These are phyloP conservation scores for Petrolisthes cinctipes DNA, from an alignment of 2,888 invertebrate species.

Conservation along the genomic window DNA sequence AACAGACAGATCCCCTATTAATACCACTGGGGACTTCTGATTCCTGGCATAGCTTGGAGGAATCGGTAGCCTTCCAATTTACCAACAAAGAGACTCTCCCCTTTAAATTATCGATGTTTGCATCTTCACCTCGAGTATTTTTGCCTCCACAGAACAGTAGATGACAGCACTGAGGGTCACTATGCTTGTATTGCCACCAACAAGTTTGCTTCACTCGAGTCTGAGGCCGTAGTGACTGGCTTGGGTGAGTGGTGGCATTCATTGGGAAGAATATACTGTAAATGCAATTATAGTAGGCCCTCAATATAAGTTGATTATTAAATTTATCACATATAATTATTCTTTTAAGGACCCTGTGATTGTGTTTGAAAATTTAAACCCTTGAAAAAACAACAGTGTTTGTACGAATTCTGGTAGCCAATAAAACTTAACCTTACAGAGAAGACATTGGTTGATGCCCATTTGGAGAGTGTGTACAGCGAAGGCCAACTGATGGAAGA, in stretches of 20 bases:
- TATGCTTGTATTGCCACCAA: slow-evolving; percentile 60
- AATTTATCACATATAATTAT: neutral
- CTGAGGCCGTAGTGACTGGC: slow-evolving; percentile 32
- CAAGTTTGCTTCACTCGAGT: slow-evolving; percentile 50
- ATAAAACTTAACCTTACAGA: neutral
- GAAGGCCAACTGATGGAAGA: neutral
- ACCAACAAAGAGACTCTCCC: too few relatives aligned
- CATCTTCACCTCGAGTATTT: neutral
- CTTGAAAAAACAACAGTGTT: neutral
- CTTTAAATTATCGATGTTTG: too few relatives aligned
- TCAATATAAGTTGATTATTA: neutral
- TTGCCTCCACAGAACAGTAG: slow-evolving; percentile 43
- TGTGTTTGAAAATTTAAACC: too few relatives aligned
- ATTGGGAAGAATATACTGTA: too few relatives aligned
- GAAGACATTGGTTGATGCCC: slow-evolving; percentile 38
- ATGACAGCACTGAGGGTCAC: slow-evolving; percentile 37
- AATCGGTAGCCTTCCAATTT: too few relatives aligned
- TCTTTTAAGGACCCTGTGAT: neutral
- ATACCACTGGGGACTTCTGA: too few relatives aligned
- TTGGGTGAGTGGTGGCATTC: slow-evolving; percentile 6
- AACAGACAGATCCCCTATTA: too few relatives aligned
- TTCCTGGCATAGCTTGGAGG: too few relatives aligned
- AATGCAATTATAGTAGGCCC: too few relatives aligned
- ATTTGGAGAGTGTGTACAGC: neutral
- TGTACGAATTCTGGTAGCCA: neutral